Conservation (phyloP, 1,140 invertebrate genomes). For the Megalopta genalis region DNA sequence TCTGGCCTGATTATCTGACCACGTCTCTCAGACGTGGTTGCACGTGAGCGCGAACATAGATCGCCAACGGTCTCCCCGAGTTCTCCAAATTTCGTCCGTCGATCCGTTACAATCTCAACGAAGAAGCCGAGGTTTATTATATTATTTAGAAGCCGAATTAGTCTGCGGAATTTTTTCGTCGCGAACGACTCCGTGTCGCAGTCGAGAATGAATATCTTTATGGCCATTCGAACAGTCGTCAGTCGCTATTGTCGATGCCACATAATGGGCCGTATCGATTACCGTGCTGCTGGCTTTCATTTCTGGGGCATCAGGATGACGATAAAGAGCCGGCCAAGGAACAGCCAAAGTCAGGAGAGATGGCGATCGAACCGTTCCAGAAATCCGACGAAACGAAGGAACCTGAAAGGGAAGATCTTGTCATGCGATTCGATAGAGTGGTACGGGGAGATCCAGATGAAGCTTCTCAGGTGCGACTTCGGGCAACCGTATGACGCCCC, state of each 20-base stretch:
- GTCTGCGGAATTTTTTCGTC: background rate
- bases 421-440: slow-evolving; percentile 73
- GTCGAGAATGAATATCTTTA: slow-evolving; percentile 7
- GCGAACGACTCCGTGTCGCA: background rate
- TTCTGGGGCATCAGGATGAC: slow-evolving; percentile 66
- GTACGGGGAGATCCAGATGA: slow-evolving; percentile 67
- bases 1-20: too few species aligned
- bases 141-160: too few species aligned
- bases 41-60: too few species aligned
- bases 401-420: slow-evolving; percentile 72
- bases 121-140: too few species aligned
- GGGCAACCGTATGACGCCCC: background rate
- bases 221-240: slow-evolving; percentile 37
- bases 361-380: slow-evolving; percentile 57
- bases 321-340: slow-evolving; percentile 56
- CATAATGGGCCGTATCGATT: slow-evolving; percentile 27
- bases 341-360: slow-evolving; percentile 62
- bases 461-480: slow-evolving; percentile 66
- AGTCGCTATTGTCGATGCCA: background rate
- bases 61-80: too few species aligned
- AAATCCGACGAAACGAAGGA: slow-evolving; percentile 64
- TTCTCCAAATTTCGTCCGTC: too few species aligned
- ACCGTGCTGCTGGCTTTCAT: slow-evolving; percentile 36
- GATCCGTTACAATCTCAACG: too few species aligned
- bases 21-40: too few species aligned